Percentiles rank a stretch among this genome's conserved stretches.
Conservation (phyloP, 2,113 vertebrate species). For the Tragelaphus buxtoni region DNA sequence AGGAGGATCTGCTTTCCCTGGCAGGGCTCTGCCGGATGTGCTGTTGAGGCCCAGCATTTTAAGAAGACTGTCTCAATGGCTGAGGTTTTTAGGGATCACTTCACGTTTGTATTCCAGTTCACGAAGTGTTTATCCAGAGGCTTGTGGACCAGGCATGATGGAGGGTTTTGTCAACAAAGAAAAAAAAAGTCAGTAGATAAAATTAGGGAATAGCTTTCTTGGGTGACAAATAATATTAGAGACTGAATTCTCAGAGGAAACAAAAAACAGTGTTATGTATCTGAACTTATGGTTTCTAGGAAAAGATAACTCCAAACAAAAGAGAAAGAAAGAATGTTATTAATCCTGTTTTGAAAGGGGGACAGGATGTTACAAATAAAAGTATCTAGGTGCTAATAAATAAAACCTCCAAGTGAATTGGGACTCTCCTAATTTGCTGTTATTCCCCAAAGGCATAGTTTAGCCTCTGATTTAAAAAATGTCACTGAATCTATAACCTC, state of each 20-base stretch:
- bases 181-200: not conserved
- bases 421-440: not conserved
- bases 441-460: not conserved
- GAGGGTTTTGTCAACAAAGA: conserved; percentile 34
- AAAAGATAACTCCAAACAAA: not conserved
- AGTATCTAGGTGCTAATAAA: not conserved
- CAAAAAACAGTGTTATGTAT: not conserved
- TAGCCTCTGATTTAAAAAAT: not conserved
- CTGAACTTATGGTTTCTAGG: not conserved
- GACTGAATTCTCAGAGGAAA: not conserved
- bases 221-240: conserved; percentile 1
- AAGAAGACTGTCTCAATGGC: conserved; percentile 60
- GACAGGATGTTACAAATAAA: not conserved
- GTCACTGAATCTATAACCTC: not conserved
- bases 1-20: conserved; percentile 55
- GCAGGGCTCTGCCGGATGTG: conserved; percentile 45
- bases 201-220: not conserved
- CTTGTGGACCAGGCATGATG: conserved; percentile 52
- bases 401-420: not conserved
- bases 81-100: conserved; percentile 63
- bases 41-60: conserved; percentile 61
- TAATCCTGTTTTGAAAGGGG: not conserved
- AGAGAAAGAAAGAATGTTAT: not conserved
- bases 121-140: conserved; percentile 33
- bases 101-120: conserved; percentile 50